These are phyloP conservation scores for Scaptomyza graminum DNA, from an alignment of 1,140 invertebrate genomes.

Conservation along the genomic window DNA sequence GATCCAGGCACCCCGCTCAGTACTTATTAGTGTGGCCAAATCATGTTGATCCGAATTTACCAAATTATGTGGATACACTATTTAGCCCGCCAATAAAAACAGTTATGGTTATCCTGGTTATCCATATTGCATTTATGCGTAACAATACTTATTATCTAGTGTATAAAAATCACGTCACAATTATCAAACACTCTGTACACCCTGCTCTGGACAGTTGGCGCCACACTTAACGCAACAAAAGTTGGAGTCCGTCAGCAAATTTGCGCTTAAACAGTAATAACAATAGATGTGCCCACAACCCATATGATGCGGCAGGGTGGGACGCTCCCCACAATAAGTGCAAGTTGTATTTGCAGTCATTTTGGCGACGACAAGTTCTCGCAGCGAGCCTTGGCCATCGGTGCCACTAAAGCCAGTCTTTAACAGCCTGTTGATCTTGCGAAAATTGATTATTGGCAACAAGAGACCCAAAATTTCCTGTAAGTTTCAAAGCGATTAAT, in stretches of 20 bases:
- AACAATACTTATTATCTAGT: slow-evolving; percentile 15
- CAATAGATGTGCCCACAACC: slow-evolving; percentile 87
- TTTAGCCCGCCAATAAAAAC: slow-evolving; percentile 11
- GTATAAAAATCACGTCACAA: slow-evolving; percentile 2
- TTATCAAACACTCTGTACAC: slow-evolving; percentile 52
- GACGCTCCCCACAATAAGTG: slow-evolving; percentile 85
- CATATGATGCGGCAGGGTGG: slow-evolving; percentile 87
- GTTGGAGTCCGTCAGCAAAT: slow-evolving; percentile 71
- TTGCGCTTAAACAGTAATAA: slow-evolving; percentile 86
- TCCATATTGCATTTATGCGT: slow-evolving; percentile 14
- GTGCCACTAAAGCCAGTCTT: slow-evolving; percentile 66
- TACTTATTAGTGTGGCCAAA: slow-evolving; percentile 20
- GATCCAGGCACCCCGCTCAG: slow-evolving; percentile 3
- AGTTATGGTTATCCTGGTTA: neutral
- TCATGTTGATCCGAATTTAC: neutral
- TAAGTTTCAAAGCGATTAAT: slow-evolving; percentile 21
- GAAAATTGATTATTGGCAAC: slow-evolving; percentile 86
- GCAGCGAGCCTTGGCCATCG: slow-evolving; percentile 5
- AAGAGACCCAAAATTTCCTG: slow-evolving; percentile 86
- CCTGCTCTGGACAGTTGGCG: slow-evolving; percentile 34
- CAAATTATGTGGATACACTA: neutral
- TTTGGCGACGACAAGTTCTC: slow-evolving; percentile 45
- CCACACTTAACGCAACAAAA: slow-evolving; percentile 75
- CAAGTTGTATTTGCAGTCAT: slow-evolving; percentile 84
- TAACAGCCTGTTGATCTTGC: slow-evolving; percentile 84